phyloP scores from a whole-genome alignment of 30 jellyfish, hydroid and myxozoan species.

The Clytia hemisphaerica region DNA sequence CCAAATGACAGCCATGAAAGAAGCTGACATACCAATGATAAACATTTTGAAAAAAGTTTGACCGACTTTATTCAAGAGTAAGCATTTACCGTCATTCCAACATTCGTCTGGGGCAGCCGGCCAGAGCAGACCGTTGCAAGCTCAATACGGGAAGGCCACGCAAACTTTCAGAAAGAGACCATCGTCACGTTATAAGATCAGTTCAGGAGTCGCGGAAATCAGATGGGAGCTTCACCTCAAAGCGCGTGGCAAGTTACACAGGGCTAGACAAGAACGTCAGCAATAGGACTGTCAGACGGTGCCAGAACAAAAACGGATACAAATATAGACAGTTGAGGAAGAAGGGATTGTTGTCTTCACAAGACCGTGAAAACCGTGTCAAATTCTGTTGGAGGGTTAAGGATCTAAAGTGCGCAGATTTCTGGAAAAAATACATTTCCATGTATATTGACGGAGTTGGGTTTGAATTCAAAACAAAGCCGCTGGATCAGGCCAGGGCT shows the following conservation, averaged over 20 bases:
- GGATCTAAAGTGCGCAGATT: too few relatives aligned
- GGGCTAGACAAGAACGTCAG: not conserved
- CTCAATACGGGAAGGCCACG: conserved; percentile 3
- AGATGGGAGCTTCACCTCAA: not conserved
- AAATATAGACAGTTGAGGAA: too few relatives aligned
- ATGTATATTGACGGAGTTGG: not conserved
- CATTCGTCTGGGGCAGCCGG: too few relatives aligned
- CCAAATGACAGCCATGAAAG: too few relatives aligned
- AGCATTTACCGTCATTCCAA: too few relatives aligned
- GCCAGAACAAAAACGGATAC: not conserved
- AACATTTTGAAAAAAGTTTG: too few relatives aligned
- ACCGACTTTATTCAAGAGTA: too few relatives aligned
- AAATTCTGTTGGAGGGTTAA: too few relatives aligned
- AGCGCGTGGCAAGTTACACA: not conserved
- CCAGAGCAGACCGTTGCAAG: too few relatives aligned
- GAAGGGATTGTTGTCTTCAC: too few relatives aligned
- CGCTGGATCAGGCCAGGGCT: conserved; percentile 9
- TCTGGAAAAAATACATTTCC: conserved; percentile 3
- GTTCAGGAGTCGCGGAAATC: not conserved
- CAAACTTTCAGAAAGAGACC: not conserved
- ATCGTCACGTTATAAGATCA: not conserved
- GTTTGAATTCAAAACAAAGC: not conserved
- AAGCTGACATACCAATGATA: too few relatives aligned
- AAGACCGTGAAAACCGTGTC: too few relatives aligned
- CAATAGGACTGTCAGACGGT: not conserved